A percentile compares a stretch with the other conserved stretches of the same genome.
phyloP scores from a whole-genome alignment of 2,113 vertebrate genomes.

The Atherinomorus stipes region DNA sequence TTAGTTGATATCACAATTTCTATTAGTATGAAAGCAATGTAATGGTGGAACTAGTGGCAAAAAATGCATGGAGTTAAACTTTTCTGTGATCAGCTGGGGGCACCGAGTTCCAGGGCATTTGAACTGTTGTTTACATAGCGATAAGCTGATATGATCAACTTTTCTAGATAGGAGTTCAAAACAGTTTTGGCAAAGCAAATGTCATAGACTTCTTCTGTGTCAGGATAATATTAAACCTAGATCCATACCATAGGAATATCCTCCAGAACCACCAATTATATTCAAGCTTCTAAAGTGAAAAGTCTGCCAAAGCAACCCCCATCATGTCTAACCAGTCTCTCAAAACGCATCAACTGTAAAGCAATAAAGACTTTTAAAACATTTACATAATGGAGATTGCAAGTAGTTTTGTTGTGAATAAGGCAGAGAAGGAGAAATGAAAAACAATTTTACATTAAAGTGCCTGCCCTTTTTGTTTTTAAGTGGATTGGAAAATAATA shows the following conservation, averaged over 20 bases:
- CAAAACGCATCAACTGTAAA: no score
- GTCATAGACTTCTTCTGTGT: no score
- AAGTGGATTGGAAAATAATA: conserved; percentile 73
- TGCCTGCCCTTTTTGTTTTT: conserved; percentile 19
- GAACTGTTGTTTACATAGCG: background rate
- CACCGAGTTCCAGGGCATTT: background rate
- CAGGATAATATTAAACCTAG: no score
- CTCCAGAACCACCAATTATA: no score
- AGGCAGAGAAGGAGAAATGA: background rate
- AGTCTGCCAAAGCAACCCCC: no score
- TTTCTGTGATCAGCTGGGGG: background rate
- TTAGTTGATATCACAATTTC: background rate
- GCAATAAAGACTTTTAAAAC: no score
- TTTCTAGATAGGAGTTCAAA: no score
- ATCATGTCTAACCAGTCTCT: no score
- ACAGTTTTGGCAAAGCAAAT: no score
- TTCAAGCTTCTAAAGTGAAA: no score
- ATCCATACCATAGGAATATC: no score
- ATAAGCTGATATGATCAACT: background rate
- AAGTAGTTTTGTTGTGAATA: background rate
- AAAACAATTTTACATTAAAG: background rate
- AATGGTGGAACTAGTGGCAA: background rate
- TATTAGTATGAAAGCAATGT: background rate
- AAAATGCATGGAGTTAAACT: background rate
- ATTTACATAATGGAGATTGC: background rate